Percentiles rank a stretch among this genome's conserved stretches.
Conservation (phyloP, 2,797 vertebrate genomes). For the Anguilla anguilla region DNA sequence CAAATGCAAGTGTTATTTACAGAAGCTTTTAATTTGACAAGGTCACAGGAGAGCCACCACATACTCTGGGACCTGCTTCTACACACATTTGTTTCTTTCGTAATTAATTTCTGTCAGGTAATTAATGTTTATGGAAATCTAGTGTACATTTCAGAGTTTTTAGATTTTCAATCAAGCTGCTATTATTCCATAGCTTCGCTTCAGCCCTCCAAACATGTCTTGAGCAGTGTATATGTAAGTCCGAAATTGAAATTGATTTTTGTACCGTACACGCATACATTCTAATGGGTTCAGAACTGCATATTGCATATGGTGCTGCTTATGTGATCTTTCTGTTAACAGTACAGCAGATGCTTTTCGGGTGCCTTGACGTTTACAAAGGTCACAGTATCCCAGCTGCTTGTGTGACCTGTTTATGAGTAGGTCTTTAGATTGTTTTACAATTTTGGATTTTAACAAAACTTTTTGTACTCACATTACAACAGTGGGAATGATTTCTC, state of each 20-base stretch:
- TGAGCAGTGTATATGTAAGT: neutral
- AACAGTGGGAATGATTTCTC: neutral
- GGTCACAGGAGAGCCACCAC: neutral
- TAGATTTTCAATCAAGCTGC: neutral
- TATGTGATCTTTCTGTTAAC: neutral
- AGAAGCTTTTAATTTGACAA: neutral
- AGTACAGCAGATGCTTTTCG: neutral
- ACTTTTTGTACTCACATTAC: neutral
- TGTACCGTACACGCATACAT: neutral
- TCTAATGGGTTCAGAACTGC: neutral
- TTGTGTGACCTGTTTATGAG: neutral
- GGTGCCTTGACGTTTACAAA: neutral
- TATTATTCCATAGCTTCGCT: neutral
- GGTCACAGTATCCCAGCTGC: neutral
- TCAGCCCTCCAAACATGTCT: neutral
- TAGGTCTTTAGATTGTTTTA: conserved; percentile 16
- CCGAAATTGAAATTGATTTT: conserved; percentile 7
- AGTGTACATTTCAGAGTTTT: neutral
- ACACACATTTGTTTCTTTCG: neutral
- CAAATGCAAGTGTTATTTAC: neutral
- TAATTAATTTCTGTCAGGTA: neutral
- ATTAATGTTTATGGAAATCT: neutral
- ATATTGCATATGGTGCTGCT: neutral
- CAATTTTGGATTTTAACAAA: neutral
- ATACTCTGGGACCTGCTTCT: neutral